These are phyloP conservation scores for Bolinopsis microptera DNA, from an alignment of 37 sponge, comb jelly and placozoan genomes.

Conservation along the genomic window DNA sequence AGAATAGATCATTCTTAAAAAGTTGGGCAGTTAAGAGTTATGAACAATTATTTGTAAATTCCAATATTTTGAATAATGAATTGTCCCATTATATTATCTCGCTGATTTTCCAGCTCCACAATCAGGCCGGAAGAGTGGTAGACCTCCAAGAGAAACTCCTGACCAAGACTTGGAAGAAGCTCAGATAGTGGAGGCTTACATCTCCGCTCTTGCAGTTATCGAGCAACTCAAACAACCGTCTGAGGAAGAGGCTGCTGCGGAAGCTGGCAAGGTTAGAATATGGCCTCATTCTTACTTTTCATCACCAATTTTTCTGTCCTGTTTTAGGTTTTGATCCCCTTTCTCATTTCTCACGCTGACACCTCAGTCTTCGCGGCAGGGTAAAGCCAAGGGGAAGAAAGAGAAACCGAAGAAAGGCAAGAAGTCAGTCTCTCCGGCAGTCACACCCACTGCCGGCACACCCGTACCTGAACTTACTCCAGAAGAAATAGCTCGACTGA, in stretches of 20 bases:
- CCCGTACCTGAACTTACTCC: conserved; percentile 59
- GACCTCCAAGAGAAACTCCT: conserved; percentile 41
- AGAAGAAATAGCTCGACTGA: conserved; percentile 48
- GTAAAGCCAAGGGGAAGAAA: conserved; percentile 33
- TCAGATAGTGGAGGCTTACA: conserved; percentile 64
- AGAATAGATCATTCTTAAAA: too few relatives aligned
- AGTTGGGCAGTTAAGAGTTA: too few relatives aligned
- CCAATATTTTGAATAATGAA: too few relatives aligned
- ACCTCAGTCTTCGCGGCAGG: conserved; percentile 53
- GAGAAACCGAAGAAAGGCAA: conserved; percentile 19
- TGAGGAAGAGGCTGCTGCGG: conserved; percentile 5
- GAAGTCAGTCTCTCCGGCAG: conserved; percentile 46
- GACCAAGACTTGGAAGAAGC: conserved; percentile 49
- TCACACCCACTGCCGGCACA: conserved; percentile 41
- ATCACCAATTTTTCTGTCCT: too few relatives aligned
- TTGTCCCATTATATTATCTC: background rate
- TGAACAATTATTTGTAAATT: too few relatives aligned
- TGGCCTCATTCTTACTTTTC: background rate
- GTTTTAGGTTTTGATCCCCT: too few relatives aligned
- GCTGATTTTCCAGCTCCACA: background rate
- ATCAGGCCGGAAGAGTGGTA: conserved; percentile 60
- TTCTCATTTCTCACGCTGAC: conserved; percentile 40
- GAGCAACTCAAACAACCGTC: conserved; percentile 61
- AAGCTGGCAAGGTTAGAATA: conserved; percentile 12
- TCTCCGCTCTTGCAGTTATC: conserved; percentile 42